Evolutionary conservation across 2,888 invertebrate species (phyloP).

Genomic region (Argyresthia goedartella): DNA sequence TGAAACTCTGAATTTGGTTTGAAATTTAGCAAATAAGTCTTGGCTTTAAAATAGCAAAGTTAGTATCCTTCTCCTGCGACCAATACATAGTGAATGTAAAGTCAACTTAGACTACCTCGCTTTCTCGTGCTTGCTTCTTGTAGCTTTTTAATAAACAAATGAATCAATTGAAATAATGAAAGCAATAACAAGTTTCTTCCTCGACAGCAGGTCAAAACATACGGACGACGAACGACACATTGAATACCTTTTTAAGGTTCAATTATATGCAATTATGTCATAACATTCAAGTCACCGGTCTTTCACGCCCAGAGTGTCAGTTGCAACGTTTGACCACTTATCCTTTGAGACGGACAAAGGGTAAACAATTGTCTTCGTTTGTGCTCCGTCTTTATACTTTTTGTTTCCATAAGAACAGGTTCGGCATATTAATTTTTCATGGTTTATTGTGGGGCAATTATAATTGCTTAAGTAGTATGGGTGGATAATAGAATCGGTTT

Average conservation of each 20-base stretch:
- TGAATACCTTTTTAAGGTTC: constrained; percentile 40
- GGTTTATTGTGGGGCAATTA: not conserved
- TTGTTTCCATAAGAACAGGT: no score
- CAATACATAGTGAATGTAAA: no score
- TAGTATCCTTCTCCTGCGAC: no score
- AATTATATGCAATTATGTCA: constrained; percentile 54
- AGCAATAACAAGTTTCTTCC: not conserved
- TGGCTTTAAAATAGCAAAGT: no score
- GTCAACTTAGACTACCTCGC: no score
- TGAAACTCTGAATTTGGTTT: no score
- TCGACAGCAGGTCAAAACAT: constrained; percentile 21
- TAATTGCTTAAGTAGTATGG: not conserved
- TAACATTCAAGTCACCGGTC: constrained; percentile 39
- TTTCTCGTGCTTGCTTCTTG: no score
- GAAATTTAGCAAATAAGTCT: no score
- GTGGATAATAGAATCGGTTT: not conserved
- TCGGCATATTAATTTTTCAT: not conserved
- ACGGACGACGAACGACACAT: constrained; percentile 46
- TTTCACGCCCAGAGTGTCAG: constrained; percentile 46
- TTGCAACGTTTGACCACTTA: constrained; percentile 59
- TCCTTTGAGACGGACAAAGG: constrained; percentile 20
- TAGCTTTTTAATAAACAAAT: no score
- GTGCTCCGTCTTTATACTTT: constrained; percentile 23
- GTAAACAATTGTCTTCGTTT: constrained; percentile 31
- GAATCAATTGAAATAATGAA: no score